Base-by-base conservation (phyloP, 2,888 invertebrate species). In the Molorchus minor region DNA sequence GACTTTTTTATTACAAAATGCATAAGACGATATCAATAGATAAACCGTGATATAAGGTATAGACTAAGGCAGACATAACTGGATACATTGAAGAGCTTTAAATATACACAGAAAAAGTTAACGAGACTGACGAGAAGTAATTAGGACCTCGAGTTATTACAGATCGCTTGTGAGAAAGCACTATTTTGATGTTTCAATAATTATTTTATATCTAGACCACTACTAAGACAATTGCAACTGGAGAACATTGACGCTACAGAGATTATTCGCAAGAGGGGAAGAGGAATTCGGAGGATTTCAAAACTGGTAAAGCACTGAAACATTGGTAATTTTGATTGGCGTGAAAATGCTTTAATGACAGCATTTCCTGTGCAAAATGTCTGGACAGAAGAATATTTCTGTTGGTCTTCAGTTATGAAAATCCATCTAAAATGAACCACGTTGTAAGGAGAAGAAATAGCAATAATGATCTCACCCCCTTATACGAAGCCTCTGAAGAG, bases 341-440 rank as follows among this genome's bases (percentile, higher is more conserved):
- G n/a, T n/a, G n/a, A n/a, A n/a, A n/a, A n/a, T n/a, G n/a, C n/a
- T n/a, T n/a, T n/a, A n/a, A n/a, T n/a, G n/a, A n/a, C n/a, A n/a
- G n/a, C n/a, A n/a, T n/a, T n/a, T n/a, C n/a, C 10, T 46, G 46
- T 30, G 13, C 13, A 46, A 30, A 46, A 46, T 46, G 29, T 29
- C 13, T 46, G 30, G 46, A 46, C 46, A 46, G 30, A 46, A 46
- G 7, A 29, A 30, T 46, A 46, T 29, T 46, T 29, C 29, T 46
- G 46, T 46, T 49, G 21, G 49, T 25, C 15, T 49, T 38, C 38
- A 47, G 35, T n/a, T 47, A 17, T 35, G 35, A 47, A 47, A 47
- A 47, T 47, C 47, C 47, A 47, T 47, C 47, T 47, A 35, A 47
- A 49, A 36, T 10, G 10, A 21, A 36, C 36, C 19, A 19, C 21